phyloP scores from a whole-genome alignment of 1,140 invertebrate genomes.

The Ctenoplectra terminalis region DNA sequence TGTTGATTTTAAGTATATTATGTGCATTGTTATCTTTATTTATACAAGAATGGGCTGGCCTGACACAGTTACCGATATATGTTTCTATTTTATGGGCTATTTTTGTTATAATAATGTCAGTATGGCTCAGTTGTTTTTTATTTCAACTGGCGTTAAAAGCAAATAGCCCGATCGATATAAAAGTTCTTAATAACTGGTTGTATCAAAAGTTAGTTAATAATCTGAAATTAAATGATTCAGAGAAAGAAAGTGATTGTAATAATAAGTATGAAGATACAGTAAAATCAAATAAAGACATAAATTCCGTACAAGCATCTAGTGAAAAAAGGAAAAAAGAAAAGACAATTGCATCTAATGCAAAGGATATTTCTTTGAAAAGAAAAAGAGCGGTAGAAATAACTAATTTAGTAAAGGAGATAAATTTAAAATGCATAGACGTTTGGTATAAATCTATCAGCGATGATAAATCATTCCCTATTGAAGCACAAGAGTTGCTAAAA shows the following conservation, averaged over 20 bases:
- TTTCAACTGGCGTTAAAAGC: conserved; percentile 74
- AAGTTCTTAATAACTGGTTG: conserved; percentile 68
- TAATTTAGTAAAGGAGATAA: conserved; percentile 70
- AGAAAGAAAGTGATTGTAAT: background rate
- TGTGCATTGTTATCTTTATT: conserved; percentile 69
- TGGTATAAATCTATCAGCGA: conserved; percentile 78
- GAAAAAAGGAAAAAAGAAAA: background rate
- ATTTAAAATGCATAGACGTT: conserved; percentile 67
- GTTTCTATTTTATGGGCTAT: conserved; percentile 75
- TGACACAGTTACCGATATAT: conserved; percentile 72
- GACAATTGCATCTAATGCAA: conserved; percentile 34
- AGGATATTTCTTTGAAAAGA: conserved; percentile 16
- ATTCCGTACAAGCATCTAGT: background rate
- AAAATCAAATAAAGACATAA: conserved; percentile 21
- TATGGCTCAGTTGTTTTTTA: conserved; percentile 75
- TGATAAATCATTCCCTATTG: conserved; percentile 72
- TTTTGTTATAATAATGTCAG: conserved; percentile 70
- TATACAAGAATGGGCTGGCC: conserved; percentile 69
- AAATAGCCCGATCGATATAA: conserved; percentile 66
- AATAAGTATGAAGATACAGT: background rate
- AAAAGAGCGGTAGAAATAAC: conserved; percentile 53
- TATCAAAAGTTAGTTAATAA: conserved; percentile 48
- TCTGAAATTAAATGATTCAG: conserved; percentile 21
- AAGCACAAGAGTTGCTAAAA: conserved; percentile 68
- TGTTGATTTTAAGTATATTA: conserved; percentile 69